phyloP scores from a whole-genome alignment of 2,113 vertebrate genomes.

The Paedocypris sp. region DNA sequence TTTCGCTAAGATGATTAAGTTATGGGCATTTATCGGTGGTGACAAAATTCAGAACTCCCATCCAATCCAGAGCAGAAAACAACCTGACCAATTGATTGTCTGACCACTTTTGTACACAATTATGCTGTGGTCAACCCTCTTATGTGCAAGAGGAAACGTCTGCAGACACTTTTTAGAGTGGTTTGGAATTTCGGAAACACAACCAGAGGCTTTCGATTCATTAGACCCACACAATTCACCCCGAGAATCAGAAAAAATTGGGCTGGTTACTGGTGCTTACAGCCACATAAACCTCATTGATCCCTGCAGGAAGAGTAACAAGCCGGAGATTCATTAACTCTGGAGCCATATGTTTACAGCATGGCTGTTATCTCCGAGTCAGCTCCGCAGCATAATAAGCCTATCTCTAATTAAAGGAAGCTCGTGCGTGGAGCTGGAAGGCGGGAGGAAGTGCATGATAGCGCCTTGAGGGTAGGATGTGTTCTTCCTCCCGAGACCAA shows the following conservation, averaged over 20 bases:
- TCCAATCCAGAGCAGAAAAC: too few species aligned
- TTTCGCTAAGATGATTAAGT: too few species aligned
- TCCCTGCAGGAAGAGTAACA: constrained; percentile 15
- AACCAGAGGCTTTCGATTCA: background rate
- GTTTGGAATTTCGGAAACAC: background rate
- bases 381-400: constrained; percentile 20
- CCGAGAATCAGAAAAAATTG: background rate
- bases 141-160: background rate
- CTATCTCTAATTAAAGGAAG: constrained; percentile 31
- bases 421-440: constrained; percentile 19
- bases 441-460: background rate
- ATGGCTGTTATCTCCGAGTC: constrained; percentile 12
- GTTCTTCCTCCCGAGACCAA: background rate
- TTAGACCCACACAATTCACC: background rate
- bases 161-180: background rate
- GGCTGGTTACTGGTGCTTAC: background rate
- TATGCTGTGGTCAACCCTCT: background rate
- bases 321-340: constrained; percentile 28
- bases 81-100: too few species aligned
- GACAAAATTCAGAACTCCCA: too few species aligned
- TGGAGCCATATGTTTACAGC: constrained; percentile 26
- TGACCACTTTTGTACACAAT: background rate
- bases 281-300: constrained; percentile 21
- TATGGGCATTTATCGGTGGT: too few species aligned
- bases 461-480: background rate